Base-by-base conservation (phyloP, 1,140 invertebrate species). In the Procambarus clarkii region DNA sequence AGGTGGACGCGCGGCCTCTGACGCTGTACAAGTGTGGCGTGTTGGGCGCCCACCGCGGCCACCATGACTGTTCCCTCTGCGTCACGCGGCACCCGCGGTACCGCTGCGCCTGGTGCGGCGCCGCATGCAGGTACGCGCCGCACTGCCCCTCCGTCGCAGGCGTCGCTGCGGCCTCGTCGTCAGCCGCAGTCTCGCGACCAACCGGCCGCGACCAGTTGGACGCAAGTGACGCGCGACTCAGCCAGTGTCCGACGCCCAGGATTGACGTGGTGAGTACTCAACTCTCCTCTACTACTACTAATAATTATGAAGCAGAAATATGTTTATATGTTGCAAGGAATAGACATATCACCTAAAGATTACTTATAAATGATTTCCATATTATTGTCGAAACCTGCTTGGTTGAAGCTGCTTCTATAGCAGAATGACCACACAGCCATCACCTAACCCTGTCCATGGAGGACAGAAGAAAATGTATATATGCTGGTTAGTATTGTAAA, bases 1-100 rank as follows among this genome's bases (percentile, higher is more conserved):
- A 98, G 94, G 96, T 99, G 74, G 98, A 98, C 94, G 97, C 97
- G 9, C 97, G 97, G 24, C 97, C 96, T 93, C 97, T 99, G 78
- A 97, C 97, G 44, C 94, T 99, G 54, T 99, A 99, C 94, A 99
- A 99, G 95, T 99, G 98, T 95, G 97, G 98, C 94, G 97, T 98
- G 84, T 95, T 99, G 86, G 98, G 98, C 18, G 98, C 98, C 5
- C 98, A 98, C 94, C 95, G 97, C 76, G 97, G 98, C 93, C 97
- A 98, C 94, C 97, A 98, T 11, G 98, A 99, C 94, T 99, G 98
- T 94, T 99, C 98, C 21, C 95, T 98, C 45, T 99, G 98, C 94
- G 97, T 98, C 24, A 98, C 98, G 0, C 95, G 98, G 60, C 94
- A 94, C 77, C 95, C 96, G 13, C 97, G 97, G 93, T 99, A 98